phyloP scores from a whole-genome alignment of 2,888 invertebrate species.

The Sabellastarte sp. region DNA sequence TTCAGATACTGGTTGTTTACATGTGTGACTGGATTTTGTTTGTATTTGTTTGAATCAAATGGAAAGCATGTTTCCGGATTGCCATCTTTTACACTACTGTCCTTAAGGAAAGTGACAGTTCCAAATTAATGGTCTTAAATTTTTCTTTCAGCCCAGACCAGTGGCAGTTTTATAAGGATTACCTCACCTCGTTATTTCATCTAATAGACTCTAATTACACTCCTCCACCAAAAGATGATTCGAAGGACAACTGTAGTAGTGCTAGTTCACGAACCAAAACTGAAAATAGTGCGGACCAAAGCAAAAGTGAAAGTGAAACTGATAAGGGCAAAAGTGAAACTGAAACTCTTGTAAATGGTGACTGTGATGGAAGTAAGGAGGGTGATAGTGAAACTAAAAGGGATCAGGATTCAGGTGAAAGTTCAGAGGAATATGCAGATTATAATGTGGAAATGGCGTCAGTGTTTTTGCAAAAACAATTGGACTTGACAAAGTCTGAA shows the following conservation, averaged over 20 bases:
- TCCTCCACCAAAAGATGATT: constrained; percentile 11
- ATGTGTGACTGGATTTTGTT: no score
- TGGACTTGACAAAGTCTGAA: not conserved
- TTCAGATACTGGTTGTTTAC: no score
- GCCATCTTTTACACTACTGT: no score
- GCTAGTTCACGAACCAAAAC: no score
- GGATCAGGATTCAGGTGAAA: not conserved
- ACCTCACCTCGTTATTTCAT: constrained; percentile 72
- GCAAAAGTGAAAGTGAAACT: not conserved
- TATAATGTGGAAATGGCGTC: constrained; percentile 36
- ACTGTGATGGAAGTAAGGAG: not conserved
- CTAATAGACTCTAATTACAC: constrained; percentile 59
- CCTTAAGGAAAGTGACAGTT: no score
- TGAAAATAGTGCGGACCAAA: not conserved
- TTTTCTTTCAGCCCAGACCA: constrained; percentile 52
- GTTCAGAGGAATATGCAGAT: constrained; percentile 27
- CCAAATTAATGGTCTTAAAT: no score
- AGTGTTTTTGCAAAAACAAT: not conserved
- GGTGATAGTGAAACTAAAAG: not conserved
- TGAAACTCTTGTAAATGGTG: not conserved
- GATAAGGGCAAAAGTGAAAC: not conserved
- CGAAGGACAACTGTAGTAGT: no score
- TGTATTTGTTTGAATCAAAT: no score
- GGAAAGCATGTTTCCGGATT: no score
- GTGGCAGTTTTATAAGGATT: constrained; percentile 64